Evolutionary conservation across 2,888 invertebrate species (phyloP), one percentile per base, ranked within the genome.

Genomic region (Cylloceria caligata): DNA sequence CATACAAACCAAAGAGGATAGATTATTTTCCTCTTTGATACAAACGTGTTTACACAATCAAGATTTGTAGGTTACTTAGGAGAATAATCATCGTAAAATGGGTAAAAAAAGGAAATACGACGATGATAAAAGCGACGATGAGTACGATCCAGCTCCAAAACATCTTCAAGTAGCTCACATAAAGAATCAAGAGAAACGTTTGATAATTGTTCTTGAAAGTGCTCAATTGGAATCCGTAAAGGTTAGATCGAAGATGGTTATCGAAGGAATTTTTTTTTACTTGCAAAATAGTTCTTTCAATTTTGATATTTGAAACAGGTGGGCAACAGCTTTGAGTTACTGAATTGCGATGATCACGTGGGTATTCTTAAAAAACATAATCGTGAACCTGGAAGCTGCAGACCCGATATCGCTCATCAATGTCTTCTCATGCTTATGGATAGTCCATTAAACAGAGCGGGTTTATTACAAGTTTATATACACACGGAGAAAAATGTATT

Each of bases 381-480:
- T 87, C 94, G 98, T 80, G 97, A 98, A 88, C 96, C 97, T 0
- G 97, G 97, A 0, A 95, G 96, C 1, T 98, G 98, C 89, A 94
- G 99, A 36, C 99, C 99, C 0, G 99, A 99, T 90, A 99, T 99
- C 82, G 96, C 98, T 0, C 99, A 99, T 93, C 99, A 99, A 93
- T 99, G 99, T 91, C 94, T 99, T 16, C 94, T 99, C 0, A 99
- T 99, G 99, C 94, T 99, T 64, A 96, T 99, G 94, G 99, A 99
- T 92, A 99, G 99, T 82, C 99, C 99, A 0, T 93, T 99, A 52
- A 99, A 99, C 92, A 94, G 99, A 88, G 98, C 99, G 57, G 99
- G 98, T 0, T 94, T 98, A 19, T 93, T 99, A n/a, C 99, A 99
- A 95, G 98, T 99, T 1, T 98, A 98, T 89, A 94, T 98, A 74